A percentile compares a stretch with the other conserved stretches of the same genome.
phyloP scores from a whole-genome alignment of 2,888 invertebrate genomes.

The Cryptocephalus moraei region DNA sequence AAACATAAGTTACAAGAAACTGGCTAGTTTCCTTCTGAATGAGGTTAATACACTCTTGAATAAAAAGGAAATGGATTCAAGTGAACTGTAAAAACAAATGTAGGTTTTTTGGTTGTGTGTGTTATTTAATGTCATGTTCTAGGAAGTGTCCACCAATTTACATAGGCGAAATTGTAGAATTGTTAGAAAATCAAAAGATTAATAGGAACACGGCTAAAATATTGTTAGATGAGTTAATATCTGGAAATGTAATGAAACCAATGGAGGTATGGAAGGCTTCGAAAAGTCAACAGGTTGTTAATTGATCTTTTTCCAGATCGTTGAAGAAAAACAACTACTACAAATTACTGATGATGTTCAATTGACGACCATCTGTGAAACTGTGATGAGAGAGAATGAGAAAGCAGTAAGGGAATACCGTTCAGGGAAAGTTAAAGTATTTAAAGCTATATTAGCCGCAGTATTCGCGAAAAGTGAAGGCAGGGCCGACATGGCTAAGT shows the following conservation, averaged over 20 bases:
- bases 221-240: constrained; percentile 41
- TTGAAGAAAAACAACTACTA: constrained; percentile 52
- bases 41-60: constrained; percentile 58
- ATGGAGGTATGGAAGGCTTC: constrained; percentile 29
- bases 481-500: constrained; percentile 58
- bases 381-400: constrained; percentile 53
- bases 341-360: constrained; percentile 51
- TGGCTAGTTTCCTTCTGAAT: constrained; percentile 61
- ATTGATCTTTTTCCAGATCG: constrained; percentile 36
- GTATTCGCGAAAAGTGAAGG: constrained; percentile 49
- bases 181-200: constrained; percentile 49
- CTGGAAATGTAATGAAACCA: constrained; percentile 35
- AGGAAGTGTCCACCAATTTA: constrained; percentile 43
- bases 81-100: constrained; percentile 45
- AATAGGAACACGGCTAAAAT: constrained; percentile 49
- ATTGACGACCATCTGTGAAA: constrained; percentile 50
- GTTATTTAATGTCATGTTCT: constrained; percentile 1
- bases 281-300: too few relatives aligned
- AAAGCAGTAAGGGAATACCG: constrained; percentile 57
- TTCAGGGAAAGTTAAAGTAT: constrained; percentile 58
- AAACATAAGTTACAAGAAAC: constrained; percentile 44
- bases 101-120: too few relatives aligned
- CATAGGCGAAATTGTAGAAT: constrained; percentile 52
- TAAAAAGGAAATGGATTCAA: constrained; percentile 47
- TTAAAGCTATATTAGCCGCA: constrained; percentile 53